Percentiles rank a stretch among this genome's conserved stretches.
These are phyloP conservation scores for Chrysogorgia sp. DNA, from an alignment of 92 coral and sea anemone genomes.

Conservation along the genomic window DNA sequence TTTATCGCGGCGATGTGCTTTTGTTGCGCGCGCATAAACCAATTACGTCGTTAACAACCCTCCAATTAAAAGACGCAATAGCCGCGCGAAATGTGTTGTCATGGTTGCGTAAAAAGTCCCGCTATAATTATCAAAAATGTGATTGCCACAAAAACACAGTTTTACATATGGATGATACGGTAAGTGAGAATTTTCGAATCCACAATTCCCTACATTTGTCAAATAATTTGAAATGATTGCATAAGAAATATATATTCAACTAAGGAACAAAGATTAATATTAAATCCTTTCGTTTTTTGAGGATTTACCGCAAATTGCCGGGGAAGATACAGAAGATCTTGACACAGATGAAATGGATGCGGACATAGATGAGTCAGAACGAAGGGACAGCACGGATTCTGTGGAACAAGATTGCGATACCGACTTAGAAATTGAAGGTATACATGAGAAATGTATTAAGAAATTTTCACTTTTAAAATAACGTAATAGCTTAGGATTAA, in stretches of 20 bases:
- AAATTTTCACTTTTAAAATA: no score
- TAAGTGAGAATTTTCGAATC: not conserved
- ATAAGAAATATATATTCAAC: not conserved
- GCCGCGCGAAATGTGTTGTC: not conserved
- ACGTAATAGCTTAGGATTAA: no score
- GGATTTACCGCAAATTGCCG: slow-evolving; percentile 1
- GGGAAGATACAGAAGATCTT: slow-evolving; percentile 24
- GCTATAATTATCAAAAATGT: not conserved
- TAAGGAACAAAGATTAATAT: no score
- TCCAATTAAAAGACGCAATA: not conserved
- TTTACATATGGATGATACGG: not conserved
- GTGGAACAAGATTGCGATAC: slow-evolving; percentile 79
- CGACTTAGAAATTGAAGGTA: slow-evolving; percentile 88
- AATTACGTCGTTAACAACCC: not conserved
- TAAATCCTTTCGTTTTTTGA: not conserved
- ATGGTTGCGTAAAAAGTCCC: not conserved
- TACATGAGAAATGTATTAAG: no score
- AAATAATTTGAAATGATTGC: not conserved
- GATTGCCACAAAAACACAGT: not conserved
- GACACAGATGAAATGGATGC: slow-evolving; percentile 47
- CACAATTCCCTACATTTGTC: not conserved
- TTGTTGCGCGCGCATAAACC: no score
- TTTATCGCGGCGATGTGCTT: no score
- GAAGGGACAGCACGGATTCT: slow-evolving; percentile 47
- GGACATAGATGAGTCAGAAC: slow-evolving; percentile 5